These are phyloP conservation scores for Oncorhynchus gorbuscha DNA, from an alignment of 2,113 vertebrate species.

Conservation along the genomic window DNA sequence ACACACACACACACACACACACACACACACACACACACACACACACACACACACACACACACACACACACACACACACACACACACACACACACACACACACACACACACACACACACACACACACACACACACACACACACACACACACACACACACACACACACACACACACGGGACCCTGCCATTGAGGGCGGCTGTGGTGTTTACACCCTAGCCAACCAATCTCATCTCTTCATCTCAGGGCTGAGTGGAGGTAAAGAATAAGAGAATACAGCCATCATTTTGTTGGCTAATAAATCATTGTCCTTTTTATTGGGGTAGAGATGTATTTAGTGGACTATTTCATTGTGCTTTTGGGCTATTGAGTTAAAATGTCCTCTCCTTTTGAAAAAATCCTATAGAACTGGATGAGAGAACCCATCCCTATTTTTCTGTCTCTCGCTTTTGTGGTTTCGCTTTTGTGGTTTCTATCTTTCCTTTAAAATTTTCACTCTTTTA, in stretches of 20 bases:
- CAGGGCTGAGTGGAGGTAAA: slow-evolving; percentile 31
- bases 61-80: slow-evolving; percentile 32
- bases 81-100: no score
- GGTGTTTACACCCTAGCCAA: no score
- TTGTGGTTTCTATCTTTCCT: slow-evolving; percentile 2
- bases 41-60: slow-evolving; percentile 13
- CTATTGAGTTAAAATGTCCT: slow-evolving; percentile 11
- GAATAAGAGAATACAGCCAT: slow-evolving; percentile 30
- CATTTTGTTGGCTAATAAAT: slow-evolving; percentile 35
- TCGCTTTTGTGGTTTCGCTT: slow-evolving; percentile 4
- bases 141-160: no score
- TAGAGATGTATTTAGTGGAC: background rate
- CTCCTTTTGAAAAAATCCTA: slow-evolving; percentile 19
- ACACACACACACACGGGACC: no score
- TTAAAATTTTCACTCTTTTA: background rate
- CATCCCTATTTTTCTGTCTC: slow-evolving; percentile 5
- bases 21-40: no score
- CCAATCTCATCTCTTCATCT: slow-evolving; percentile 6
- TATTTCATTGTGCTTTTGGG: slow-evolving; percentile 35
- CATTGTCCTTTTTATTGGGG: slow-evolving; percentile 29
- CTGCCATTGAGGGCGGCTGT: no score
- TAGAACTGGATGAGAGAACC: slow-evolving; percentile 34
- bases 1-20: background rate
- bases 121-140: no score
- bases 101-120: no score